Evolutionary conservation across 2,113 vertebrate species (phyloP), one percentile per base, ranked within the genome.

Genomic region (Oreochromis spilurus): DNA sequence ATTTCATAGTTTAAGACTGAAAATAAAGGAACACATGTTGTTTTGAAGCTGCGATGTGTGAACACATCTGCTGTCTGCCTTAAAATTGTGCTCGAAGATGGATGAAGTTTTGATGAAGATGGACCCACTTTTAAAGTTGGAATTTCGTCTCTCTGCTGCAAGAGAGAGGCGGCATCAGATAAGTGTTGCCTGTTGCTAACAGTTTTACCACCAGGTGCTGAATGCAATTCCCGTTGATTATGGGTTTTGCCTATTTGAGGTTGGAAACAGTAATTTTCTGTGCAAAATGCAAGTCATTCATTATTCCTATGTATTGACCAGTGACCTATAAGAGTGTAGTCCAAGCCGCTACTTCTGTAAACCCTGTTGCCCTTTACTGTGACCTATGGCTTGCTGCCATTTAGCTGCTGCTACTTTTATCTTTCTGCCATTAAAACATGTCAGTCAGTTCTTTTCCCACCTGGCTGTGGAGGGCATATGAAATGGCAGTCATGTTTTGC

Each of bases 251-350:
- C 82, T 26, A 62, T 92, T 81, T 81, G 36, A 89, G 21, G 62
- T 83, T 85, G 36, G 81, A 90, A 87, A 72, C 36, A 58, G 52
- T 80, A 17, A 89, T 85, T 84, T 82, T 40, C 70, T 53, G 5
- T 21, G 52, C 40, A 77, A 81, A 87, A 93, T 88, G 84, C 89
- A 48, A 60, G n/a, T 81, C 82, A 83, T 93, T 91, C 62, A 89
- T 93, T 91, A 93, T 93, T 91, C 55, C 79, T 82, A 79, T 88
- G 84, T 90, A 93, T 94, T 92, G 92, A 91, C 83, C 57, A 82
- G 79, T 92, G 93, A 95, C 88, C 92, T 94, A 92, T 90, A 78
- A 67, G 87, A 43, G 67, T 83, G 80, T 60, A 65, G 80, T 81
- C 72, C 3, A 40, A 58, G 86, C 84, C 1, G 10, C 58, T 78